phyloP scores from a whole-genome alignment of 2,113 vertebrate species.

The Scortum barcoo region DNA sequence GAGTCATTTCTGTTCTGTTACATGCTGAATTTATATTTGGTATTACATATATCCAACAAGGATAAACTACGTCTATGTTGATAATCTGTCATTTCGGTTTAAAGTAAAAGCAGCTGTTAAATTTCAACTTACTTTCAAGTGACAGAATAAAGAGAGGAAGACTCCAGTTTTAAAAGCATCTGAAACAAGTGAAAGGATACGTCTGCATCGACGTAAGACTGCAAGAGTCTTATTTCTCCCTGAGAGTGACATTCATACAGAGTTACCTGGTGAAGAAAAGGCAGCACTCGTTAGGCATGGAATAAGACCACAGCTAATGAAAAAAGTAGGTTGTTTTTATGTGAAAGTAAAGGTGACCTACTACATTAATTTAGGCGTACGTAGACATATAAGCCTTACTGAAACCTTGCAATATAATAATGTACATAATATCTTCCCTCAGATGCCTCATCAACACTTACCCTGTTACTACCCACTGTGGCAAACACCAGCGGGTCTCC shows the following conservation, averaged over 20 bases:
- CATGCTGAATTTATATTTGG: not conserved
- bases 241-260: constrained; percentile 99
- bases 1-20: not conserved
- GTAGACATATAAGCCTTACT: not conserved
- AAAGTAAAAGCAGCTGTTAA: not conserved
- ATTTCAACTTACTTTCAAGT: no score
- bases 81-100: no score
- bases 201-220: constrained; percentile 98
- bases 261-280: constrained; percentile 88
- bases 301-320: not conserved
- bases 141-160: not conserved
- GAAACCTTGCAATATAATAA: no score
- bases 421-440: no score
- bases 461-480: constrained; percentile 98
- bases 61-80: not conserved
- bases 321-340: no score
- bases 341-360: no score
- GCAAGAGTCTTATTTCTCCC: constrained; percentile 94
- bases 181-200: constrained; percentile 89
- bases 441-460: constrained; percentile 73
- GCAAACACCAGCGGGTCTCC: constrained; percentile 98
- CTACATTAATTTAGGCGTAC: not conserved
- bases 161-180: not conserved
- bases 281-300: not conserved
- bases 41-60: not conserved